Base-by-base conservation (phyloP, 2,797 vertebrate genomes). In the Myoxocephalus aenaeus region DNA sequence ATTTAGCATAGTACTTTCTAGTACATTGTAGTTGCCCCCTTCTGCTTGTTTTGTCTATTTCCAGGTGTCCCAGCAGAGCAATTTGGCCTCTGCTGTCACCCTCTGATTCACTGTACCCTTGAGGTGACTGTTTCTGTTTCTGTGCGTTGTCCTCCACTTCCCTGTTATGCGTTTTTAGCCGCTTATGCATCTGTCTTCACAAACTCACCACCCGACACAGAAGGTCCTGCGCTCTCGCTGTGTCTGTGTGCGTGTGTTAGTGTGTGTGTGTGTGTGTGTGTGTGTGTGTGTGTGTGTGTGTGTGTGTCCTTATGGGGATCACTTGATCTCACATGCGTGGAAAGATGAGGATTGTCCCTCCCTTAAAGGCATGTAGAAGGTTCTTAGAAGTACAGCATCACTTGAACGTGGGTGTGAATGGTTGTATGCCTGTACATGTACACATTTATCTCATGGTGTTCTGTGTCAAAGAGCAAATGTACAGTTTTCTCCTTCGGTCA, bases 51-150 rank as follows among this genome's bases (percentile, higher is more conserved):
- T 81, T 46, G 20, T 81, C 85, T 92, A 85, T 92, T 92, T 90
- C 84, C 25, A 69, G 81, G 67, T 65, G 81, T 85, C 73, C 84
- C 78, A 76, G 82, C 80, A 53, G 79, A 76, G 70, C 74, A 13
- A 73, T 87, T 40, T 81, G 88, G 81, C 84, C 87, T 90, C 70
- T 86, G 73, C 80, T 91, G 86, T 92, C 91, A 82, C 81, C 50
- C 40, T 89, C 46, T 87, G 89, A 91, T 88, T 87, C 90, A 84
- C 85, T 87, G 79, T 81, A 84, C 85, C 91, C 91, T 93, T 92
- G 85, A 86, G 85, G 81, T 84, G 81, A 78, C 70, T 86, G 70
- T 83, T 84, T 88, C 70, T 86, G 70, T 83, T 84, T 88, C 59
- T 70, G 61, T 79, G 29, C 78, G 56, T 65, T 56, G 75, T 74